Evolutionary conservation across 2,797 vertebrate species (phyloP), one percentile per base, ranked within the genome.

Genomic region (Sebastes hopkinsi): DNA sequence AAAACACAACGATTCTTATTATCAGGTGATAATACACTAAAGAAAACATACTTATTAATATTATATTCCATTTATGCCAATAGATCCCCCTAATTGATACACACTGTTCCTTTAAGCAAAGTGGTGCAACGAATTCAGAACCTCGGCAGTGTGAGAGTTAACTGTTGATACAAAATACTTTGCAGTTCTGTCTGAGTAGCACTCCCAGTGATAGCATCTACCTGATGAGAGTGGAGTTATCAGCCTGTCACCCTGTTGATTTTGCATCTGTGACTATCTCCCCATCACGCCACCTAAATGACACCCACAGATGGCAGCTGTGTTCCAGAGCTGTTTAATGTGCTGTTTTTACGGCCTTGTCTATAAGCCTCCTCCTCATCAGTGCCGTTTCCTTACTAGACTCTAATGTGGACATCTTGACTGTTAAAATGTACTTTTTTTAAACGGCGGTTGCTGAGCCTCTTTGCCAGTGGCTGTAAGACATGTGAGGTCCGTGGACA

Each of bases 241-340:
- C 77, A 23, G 74, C 70, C 81, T 79, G 78, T 84, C 58, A 1
- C 58, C 81, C 25, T 89, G 85, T 88, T 88, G 90, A 78, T 82
- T 88, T 88, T 83, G 75, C 87, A 87, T 90, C 89, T 90, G 89
- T 81, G 80, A 80, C 77, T 72, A 38, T 84, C 67, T 80, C 76
- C 72, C 59, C 30, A 79, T 81, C 77, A 79, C n/a, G 13, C 79
- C 73, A 73, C 55, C 65, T 81, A 83, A 86, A 87, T 83, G 86
- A 88, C 85, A 87, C 64, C 79, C 84, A 80, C 88, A 92, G 91
- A 91, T 92, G 88, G 86, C 66, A 79, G 67, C 77, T 77, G 80
- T 68, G 77, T 69, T 72, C 30, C 81, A 78, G 80, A 80, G 85
- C 86, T 80, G 77, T 74, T 81, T 85, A 88, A 88, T 89, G 73